phyloP scores from a whole-genome alignment of 2,113 vertebrate genomes.

The Neolamprologus hecqui region DNA sequence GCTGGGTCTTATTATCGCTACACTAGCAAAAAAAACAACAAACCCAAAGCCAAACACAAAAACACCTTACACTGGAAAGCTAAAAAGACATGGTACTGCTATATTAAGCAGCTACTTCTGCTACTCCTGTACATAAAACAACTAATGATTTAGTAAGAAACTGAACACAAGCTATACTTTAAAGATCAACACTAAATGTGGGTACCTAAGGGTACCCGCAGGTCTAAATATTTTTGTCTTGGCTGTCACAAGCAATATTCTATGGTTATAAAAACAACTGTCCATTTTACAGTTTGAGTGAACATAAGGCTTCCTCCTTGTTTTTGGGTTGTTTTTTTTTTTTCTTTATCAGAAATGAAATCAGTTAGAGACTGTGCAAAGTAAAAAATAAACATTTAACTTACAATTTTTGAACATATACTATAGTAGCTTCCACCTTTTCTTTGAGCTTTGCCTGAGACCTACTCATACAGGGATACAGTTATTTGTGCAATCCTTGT shows the following conservation, averaged over 20 bases:
- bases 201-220: neutral
- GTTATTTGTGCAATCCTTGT: neutral
- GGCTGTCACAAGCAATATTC: neutral
- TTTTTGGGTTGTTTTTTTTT: neutral
- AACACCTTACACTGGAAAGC: neutral
- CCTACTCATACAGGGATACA: neutral
- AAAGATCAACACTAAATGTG: neutral
- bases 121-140: neutral
- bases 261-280: neutral
- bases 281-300: neutral
- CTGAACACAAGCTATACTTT: neutral
- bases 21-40: neutral
- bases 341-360: neutral
- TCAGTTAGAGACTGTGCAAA: neutral
- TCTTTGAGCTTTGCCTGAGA: neutral
- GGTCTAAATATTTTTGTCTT: neutral
- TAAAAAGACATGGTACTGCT: neutral
- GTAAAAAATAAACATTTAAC: neutral
- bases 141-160: neutral
- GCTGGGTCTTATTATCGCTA: neutral
- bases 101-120: neutral
- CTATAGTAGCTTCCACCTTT: neutral
- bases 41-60: neutral
- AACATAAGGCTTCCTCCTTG: neutral
- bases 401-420: neutral